phyloP scores from a whole-genome alignment of 2,888 invertebrate genomes.

The Ophioninae sp. region DNA sequence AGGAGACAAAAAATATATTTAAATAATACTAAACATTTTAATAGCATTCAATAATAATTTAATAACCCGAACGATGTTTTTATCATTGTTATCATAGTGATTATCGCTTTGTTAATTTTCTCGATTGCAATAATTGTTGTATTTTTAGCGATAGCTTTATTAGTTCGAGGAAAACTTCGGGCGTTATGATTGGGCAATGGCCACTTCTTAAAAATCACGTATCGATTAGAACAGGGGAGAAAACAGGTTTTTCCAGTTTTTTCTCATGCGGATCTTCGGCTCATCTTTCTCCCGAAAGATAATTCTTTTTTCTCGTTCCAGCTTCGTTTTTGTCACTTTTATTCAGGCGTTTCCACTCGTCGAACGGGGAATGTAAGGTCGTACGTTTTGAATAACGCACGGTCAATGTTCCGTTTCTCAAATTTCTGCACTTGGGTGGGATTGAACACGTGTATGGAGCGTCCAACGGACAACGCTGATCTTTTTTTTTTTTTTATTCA shows the following conservation, averaged over 20 bases:
- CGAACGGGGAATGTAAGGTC: constrained; percentile 3
- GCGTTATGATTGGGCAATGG: not conserved
- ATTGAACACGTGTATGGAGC: constrained; percentile 7
- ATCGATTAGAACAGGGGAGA: not conserved
- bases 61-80: not conserved
- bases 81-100: not conserved
- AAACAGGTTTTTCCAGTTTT: constrained; percentile 28
- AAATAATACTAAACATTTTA: no score
- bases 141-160: not conserved
- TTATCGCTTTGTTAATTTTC: not conserved
- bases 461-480: not conserved
- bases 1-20: no score
- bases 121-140: not conserved
- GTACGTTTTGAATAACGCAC: not conserved
- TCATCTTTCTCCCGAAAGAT: constrained; percentile 3
- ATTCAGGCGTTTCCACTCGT: constrained; percentile 7
- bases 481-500: not conserved
- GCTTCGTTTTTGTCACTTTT: constrained; percentile 1
- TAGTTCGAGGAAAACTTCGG: not conserved
- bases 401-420: constrained; percentile 27
- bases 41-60: no score
- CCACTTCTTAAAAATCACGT: not conserved
- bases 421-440: not conserved
- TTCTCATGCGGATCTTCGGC: not conserved
- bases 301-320: constrained; percentile 3